These are phyloP conservation scores for Callosobruchus maculatus DNA, from an alignment of 2,888 invertebrate species.

Conservation along the genomic window DNA sequence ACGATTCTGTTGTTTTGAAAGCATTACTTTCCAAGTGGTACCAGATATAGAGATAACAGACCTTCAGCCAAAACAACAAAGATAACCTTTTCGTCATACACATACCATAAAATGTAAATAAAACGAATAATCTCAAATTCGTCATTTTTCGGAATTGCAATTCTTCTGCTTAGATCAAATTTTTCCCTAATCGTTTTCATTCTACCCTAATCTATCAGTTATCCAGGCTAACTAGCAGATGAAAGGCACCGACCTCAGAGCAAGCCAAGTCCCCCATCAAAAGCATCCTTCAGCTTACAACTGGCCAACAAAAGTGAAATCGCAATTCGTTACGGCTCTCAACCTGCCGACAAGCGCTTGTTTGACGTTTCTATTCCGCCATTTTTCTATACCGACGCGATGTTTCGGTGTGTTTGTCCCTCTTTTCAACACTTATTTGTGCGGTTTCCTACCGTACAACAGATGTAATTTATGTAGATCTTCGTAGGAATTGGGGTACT, in stretches of 20 bases:
- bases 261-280: background rate
- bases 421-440: background rate
- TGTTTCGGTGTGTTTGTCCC: background rate
- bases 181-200: background rate
- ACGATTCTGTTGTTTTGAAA: too few relatives aligned
- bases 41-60: too few relatives aligned
- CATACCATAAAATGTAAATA: too few relatives aligned
- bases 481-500: background rate
- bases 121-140: too few relatives aligned
- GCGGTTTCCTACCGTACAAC: background rate
- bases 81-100: too few relatives aligned
- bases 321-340: conserved; percentile 34
- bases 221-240: background rate
- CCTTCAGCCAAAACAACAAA: too few relatives aligned
- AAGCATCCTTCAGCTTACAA: conserved; percentile 18
- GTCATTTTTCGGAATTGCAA: too few relatives aligned
- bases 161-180: background rate
- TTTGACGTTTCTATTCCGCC: conserved; percentile 31
- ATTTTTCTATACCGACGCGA: conserved; percentile 5
- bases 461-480: background rate
- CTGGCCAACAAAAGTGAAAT: conserved; percentile 29
- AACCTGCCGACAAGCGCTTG: conserved; percentile 30
- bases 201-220: background rate
- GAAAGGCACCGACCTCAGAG: background rate
- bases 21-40: too few relatives aligned